Evolutionary conservation across 92 coral and sea anemone genomes (phyloP), one percentile per base, ranked within the genome.

Genomic region (Micromussa lordhowensis): DNA sequence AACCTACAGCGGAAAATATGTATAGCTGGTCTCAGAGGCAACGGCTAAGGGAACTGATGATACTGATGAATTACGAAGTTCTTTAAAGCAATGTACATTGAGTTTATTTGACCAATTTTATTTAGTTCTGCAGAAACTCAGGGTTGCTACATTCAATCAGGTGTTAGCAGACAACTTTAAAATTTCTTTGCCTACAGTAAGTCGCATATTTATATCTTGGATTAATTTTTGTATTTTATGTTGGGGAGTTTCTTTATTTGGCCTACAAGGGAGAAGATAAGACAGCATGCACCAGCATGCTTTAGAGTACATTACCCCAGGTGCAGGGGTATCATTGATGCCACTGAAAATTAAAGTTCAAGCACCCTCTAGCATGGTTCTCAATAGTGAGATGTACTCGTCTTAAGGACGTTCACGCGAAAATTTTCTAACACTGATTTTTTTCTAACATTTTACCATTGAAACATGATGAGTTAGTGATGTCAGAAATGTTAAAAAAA

Each of bases 81-180:
- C 53, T 59, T 21, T 68, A 21, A 87, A 35, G 63, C 29, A 55
- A 17, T 91, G 89, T 78, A 91, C 77, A 79, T 29, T 91, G 34
- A 83, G 49, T 48, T 49, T 92, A 40, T 92, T 92, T 88, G 88
- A 88, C 28, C 76, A 70, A 70, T 70, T 70, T 70, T 29, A 70
- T 70, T 70, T 70, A 70, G 76, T 70, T 53, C 63, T 77, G 3
- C 83, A 81, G 19, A 87, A 91, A 59, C 61, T 87, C 19, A 49
- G 94, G 38, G 44, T 91, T 54, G 91, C 91, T 3, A 92, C 94
- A 75, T 49, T 92, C 1, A 92, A 58, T n/a, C 76, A 92, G 73
- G 54, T 82, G n/a, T 48, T 88, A 32, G 91, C 94, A 24, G 85
- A 64, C 18, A 77, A 29, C 22, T 91, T 87, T 51, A 55, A 78